Percentiles rank a stretch among this genome's conserved stretches.
These are phyloP conservation scores for Bilobella aurantiaca DNA, from an alignment of 1,140 invertebrate genomes.

Conservation along the genomic window DNA sequence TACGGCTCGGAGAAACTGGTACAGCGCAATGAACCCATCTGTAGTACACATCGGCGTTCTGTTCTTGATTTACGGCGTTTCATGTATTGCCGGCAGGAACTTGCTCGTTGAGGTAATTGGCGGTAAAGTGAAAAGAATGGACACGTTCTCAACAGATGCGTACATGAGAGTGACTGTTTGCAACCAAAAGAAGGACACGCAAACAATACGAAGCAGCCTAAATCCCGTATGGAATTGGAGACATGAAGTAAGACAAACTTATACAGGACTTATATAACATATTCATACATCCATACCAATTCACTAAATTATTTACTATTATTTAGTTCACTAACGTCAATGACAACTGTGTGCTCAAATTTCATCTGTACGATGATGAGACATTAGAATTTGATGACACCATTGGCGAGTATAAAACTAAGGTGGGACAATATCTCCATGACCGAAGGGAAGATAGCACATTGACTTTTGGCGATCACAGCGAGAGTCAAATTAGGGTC, in stretches of 20 bases:
- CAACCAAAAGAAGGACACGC: neutral
- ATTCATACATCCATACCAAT: neutral
- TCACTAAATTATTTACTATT: neutral
- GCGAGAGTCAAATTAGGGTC: neutral
- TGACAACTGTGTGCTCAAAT: neutral
- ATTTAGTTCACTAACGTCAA: neutral
- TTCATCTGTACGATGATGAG: slow-evolving; percentile 6
- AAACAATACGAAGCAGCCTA: neutral
- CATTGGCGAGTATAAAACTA: neutral
- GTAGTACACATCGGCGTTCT: neutral
- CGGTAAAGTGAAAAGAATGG: neutral
- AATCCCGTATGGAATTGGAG: slow-evolving; percentile 2
- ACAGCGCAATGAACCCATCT: too few species aligned
- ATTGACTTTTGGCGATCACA: neutral
- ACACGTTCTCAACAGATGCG: neutral
- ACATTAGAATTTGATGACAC: neutral
- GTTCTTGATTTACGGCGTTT: neutral
- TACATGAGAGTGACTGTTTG: neutral
- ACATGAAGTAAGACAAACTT: neutral
- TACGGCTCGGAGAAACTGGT: too few species aligned
- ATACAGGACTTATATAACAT: neutral
- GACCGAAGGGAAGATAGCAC: neutral
- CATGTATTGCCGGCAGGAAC: neutral
- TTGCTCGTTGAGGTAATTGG: neutral
- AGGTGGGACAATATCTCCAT: neutral